A percentile compares a stretch with the other conserved stretches of the same genome.
Evolutionary conservation across 2,888 invertebrate genomes (phyloP).

Genomic region (Eupithecia dodoneata): DNA sequence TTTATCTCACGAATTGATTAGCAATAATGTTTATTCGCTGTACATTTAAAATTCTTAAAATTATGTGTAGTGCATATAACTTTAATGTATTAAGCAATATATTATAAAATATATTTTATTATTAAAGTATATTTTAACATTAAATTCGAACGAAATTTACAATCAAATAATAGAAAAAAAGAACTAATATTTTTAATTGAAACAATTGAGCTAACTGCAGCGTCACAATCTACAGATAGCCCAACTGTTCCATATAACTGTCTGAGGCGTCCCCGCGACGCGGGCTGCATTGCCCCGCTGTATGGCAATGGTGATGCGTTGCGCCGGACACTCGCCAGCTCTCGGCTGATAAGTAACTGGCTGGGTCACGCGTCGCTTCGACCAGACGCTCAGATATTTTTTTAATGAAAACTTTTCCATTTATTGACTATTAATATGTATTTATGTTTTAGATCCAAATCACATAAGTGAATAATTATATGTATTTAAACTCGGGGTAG

Average conservation of each 20-base stretch:
- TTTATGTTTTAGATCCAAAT: neutral
- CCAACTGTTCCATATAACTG: too few relatives aligned
- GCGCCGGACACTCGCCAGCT: too few relatives aligned
- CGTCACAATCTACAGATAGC: too few relatives aligned
- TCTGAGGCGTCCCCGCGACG: too few relatives aligned
- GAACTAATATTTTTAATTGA: too few relatives aligned
- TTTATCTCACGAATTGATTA: neutral
- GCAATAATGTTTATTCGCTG: neutral
- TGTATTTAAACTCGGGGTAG: constrained; percentile 28
- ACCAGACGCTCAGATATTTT: too few relatives aligned
- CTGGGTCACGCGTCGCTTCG: too few relatives aligned
- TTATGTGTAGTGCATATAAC: neutral
- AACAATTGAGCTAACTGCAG: too few relatives aligned
- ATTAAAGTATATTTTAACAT: neutral
- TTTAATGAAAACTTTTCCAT: neutral
- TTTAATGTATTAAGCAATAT: neutral
- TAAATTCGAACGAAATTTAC: neutral
- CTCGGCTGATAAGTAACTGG: too few relatives aligned
- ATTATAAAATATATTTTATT: neutral
- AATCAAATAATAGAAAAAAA: too few relatives aligned
- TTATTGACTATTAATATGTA: neutral
- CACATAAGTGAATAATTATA: neutral
- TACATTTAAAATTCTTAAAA: neutral
- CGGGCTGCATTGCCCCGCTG: too few relatives aligned
- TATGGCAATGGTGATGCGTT: too few relatives aligned